A percentile compares a stretch with the other conserved stretches of the same genome.
These are phyloP conservation scores for Apis cerana DNA, from an alignment of 1,140 invertebrate species.

Conservation along the genomic window DNA sequence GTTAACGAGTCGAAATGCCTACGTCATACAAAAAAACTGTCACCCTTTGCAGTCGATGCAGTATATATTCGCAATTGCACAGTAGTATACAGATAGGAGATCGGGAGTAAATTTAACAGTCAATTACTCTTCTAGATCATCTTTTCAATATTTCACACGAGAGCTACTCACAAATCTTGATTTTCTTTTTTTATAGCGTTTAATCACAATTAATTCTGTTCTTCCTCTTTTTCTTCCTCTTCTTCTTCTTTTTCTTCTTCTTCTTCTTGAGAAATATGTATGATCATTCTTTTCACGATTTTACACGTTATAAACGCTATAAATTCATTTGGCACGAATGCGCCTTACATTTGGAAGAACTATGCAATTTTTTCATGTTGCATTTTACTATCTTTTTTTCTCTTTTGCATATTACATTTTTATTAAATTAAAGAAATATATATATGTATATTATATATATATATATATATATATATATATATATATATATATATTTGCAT, in stretches of 20 bases:
- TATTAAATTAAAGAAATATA: conserved; percentile 13
- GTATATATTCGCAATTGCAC: conserved; percentile 66
- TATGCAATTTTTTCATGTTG: conserved; percentile 57
- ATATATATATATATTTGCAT: conserved; percentile 2
- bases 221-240: neutral
- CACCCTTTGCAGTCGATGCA: conserved; percentile 58
- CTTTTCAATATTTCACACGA: conserved; percentile 54
- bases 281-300: conserved; percentile 36
- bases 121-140: conserved; percentile 55
- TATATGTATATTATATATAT: conserved; percentile 27
- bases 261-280: conserved; percentile 26
- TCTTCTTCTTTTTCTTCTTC: no score
- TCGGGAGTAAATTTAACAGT: conserved; percentile 58
- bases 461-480: conserved; percentile 1
- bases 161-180: conserved; percentile 38
- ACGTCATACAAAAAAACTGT: conserved; percentile 57
- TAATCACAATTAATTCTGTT: conserved; percentile 29
- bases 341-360: conserved; percentile 56
- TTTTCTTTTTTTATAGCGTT: conserved; percentile 37
- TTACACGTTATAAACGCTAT: conserved; percentile 46
- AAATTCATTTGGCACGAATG: conserved; percentile 65
- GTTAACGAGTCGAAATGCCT: conserved; percentile 55
- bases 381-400: neutral
- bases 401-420: neutral
- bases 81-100: conserved; percentile 62